Conservation (phyloP, 1,140 invertebrate species). For the Cydia fagiglandana region DNA sequence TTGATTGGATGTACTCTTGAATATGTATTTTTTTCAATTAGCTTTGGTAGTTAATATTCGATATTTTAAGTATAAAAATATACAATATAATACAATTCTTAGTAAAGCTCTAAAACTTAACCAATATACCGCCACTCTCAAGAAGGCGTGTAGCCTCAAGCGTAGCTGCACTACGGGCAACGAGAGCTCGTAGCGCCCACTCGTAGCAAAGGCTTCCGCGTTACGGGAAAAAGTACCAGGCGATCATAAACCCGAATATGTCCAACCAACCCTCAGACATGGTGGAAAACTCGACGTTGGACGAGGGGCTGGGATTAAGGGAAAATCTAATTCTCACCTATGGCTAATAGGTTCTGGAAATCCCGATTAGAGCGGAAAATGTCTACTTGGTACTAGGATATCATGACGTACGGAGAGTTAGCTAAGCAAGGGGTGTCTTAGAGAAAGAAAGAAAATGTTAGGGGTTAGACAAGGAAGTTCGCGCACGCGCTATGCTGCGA, state of each 20-base stretch:
- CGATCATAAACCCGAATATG: slow-evolving; percentile 43
- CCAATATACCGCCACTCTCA: background rate
- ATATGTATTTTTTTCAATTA: too few species aligned
- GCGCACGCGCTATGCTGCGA: slow-evolving; percentile 52
- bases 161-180: slow-evolving; percentile 5
- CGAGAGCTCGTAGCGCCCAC: background rate
- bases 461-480: slow-evolving; percentile 46
- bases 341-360: slow-evolving; percentile 66
- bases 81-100: too few species aligned
- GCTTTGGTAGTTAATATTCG: too few species aligned
- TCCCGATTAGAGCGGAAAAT: slow-evolving; percentile 78
- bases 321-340: slow-evolving; percentile 64
- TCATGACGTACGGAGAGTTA: slow-evolving; percentile 42
- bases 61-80: too few species aligned
- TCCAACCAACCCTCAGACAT: slow-evolving; percentile 39
- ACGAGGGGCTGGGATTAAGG: slow-evolving; percentile 47
- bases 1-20: too few species aligned
- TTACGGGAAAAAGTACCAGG: slow-evolving; percentile 46
- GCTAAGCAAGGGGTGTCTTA: slow-evolving; percentile 37
- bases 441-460: slow-evolving; percentile 52
- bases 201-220: slow-evolving; percentile 41
- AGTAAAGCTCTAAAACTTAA: too few species aligned
- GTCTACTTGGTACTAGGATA: slow-evolving; percentile 69
- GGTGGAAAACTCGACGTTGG: slow-evolving; percentile 34
- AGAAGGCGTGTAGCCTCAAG: background rate